Evolutionary conservation across 2,113 vertebrate genomes (phyloP).

Genomic region (Thinocorus orbignyianus): DNA sequence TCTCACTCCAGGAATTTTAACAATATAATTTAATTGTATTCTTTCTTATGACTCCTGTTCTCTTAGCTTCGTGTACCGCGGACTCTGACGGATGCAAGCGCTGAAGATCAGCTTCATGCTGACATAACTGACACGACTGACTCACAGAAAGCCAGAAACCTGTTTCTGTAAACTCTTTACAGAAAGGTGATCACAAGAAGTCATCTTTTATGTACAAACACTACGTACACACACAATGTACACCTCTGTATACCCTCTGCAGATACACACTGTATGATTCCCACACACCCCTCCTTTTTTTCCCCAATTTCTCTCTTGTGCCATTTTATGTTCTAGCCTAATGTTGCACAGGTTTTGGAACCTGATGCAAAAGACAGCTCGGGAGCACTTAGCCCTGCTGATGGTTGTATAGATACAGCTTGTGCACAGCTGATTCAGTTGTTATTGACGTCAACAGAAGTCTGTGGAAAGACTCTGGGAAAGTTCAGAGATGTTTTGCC

Average conservation of each 20-base stretch:
- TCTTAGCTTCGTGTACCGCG: fast-evolving
- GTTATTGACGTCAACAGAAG: background rate
- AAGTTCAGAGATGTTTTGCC: background rate
- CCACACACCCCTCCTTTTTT: background rate
- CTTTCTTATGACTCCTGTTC: background rate
- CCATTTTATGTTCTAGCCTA: background rate
- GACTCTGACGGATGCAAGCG: background rate
- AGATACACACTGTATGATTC: background rate
- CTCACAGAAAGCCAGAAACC: background rate
- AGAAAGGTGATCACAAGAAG: background rate
- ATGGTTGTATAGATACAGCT: background rate
- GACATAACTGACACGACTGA: background rate
- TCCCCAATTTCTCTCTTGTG: background rate
- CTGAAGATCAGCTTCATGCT: background rate
- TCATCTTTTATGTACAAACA: background rate
- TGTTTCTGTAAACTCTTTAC: background rate
- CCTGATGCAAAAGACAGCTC: background rate
- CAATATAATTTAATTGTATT: background rate
- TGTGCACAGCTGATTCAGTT: background rate
- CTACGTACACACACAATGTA: background rate
- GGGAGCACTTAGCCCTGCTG: background rate
- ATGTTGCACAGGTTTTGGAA: background rate
- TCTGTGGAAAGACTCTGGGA: background rate
- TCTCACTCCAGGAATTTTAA: background rate
- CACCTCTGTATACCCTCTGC: background rate